Percentiles rank a stretch among this genome's conserved stretches.
phyloP scores from a whole-genome alignment of 2,888 invertebrate species.

The Eugnorisma glareosa region DNA sequence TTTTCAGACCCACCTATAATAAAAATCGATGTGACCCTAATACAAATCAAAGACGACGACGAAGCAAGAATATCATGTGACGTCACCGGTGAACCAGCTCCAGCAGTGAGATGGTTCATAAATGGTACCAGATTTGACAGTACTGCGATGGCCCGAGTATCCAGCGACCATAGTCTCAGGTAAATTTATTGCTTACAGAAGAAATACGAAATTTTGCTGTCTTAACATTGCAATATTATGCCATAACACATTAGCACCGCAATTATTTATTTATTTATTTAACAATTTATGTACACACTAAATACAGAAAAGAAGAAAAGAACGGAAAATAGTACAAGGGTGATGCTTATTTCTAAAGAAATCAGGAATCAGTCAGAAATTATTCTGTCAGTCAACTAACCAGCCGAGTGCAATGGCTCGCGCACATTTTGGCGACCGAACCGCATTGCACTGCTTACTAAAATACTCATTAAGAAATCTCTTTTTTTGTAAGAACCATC shows the following conservation, averaged over 20 bases:
- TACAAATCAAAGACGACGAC: slow-evolving; percentile 63
- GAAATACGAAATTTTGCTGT: neutral
- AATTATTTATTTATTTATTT: no score
- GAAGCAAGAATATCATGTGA: slow-evolving; percentile 67
- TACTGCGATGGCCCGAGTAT: slow-evolving; percentile 22
- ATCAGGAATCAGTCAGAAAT: no score
- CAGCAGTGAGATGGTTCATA: slow-evolving; percentile 73
- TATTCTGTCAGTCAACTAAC: neutral
- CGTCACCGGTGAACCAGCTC: slow-evolving; percentile 72
- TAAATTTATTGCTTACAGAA: neutral
- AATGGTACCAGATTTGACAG: slow-evolving; percentile 62
- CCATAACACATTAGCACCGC: neutral
- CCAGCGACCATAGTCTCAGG: slow-evolving; percentile 71
- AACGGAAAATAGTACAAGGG: no score
- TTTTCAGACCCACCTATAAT: slow-evolving; percentile 75
- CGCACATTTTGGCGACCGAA: neutral
- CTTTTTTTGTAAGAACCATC: neutral
- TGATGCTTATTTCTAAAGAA: no score
- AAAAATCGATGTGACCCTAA: slow-evolving; percentile 26
- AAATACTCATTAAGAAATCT: neutral
- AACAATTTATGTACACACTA: no score
- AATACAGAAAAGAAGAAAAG: no score
- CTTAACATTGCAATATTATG: neutral
- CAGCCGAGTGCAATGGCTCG: neutral
- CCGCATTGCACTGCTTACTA: neutral